Base-by-base conservation (phyloP, 2,797 vertebrate species). In the Danio albolineatus region DNA sequence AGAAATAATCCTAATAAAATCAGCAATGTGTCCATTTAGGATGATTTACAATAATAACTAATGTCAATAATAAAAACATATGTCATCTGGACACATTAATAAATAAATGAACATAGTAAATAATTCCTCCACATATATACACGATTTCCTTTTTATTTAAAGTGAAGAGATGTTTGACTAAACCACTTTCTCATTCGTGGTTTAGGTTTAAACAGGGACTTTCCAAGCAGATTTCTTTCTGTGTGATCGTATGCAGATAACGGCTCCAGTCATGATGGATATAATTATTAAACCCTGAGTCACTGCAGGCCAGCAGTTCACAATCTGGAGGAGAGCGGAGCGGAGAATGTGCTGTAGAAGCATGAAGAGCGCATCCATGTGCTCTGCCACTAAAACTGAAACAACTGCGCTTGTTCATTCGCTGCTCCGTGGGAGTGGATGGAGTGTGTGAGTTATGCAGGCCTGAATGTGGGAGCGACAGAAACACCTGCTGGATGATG, bases 401-500 rank as follows among this genome's bases (percentile, higher is more conserved):
- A 2, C 19, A 28, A 5, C 5, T 10, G 73, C 28, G 28, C 28
- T 28, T 28, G 28, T 28, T 28, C 28, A 3, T 28, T 28, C 28
- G 28, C 28, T 28, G 28, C 28, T 28, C 28, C 28, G 28, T 28
- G 28, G 28, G 28, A 28, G 28, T 28, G 28, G 28, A 28, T 28
- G 28, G 28, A 28, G 28, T 1, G 28, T 28, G 28, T 28, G 28
- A 28, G 28, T 28, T 28, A 3, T 28, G 28, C 28, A 28, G 28
- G 28, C 28, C 28, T 28, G 28, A 28, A 28, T 28, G 28, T 28
- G 28, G 28, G 28, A 28, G 28, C 1, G 28, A 28, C 28, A 61
- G 14, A 5, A 78, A 59, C 83, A 86, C 85, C 85, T 86, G 83
- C 85, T 86, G 71, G 76, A 46, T 62, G 69, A 70, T 76, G 83